Conservation (phyloP, 1,140 invertebrate genomes). For the Notospermus geniculatus region DNA sequence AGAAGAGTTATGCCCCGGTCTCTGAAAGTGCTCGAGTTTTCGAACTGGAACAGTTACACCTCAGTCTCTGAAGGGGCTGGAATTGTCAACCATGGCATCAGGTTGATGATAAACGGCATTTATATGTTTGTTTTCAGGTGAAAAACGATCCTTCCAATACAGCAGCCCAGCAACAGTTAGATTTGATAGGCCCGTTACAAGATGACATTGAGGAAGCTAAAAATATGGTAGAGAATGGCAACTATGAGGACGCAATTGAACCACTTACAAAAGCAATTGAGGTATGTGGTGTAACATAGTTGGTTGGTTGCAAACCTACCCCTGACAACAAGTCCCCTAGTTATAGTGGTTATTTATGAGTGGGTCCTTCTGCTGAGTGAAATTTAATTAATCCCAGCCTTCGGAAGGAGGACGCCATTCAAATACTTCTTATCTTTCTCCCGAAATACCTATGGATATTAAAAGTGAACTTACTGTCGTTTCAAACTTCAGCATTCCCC, state of each 20-base stretch:
- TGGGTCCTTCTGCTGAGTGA: too few species aligned
- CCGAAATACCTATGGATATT: background rate
- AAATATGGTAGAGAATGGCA: slow-evolving; percentile 65
- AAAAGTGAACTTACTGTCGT: background rate
- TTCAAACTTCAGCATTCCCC: slow-evolving; percentile 69
- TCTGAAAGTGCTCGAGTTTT: too few species aligned
- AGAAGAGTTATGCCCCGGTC: too few species aligned
- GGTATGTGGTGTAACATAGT: slow-evolving; percentile 51
- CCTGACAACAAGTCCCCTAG: too few species aligned
- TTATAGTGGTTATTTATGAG: too few species aligned
- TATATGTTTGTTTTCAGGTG: slow-evolving; percentile 59
- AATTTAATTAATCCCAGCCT: too few species aligned
- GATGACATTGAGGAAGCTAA: slow-evolving; percentile 69
- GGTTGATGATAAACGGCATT: too few species aligned
- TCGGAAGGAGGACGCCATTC: background rate
- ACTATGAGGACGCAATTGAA: slow-evolving; percentile 70
- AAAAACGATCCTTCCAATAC: slow-evolving; percentile 72
- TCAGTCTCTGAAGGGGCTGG: too few species aligned
- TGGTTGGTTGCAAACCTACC: too few species aligned
- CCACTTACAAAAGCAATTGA: slow-evolving; percentile 76
- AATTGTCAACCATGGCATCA: too few species aligned
- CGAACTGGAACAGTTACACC: too few species aligned
- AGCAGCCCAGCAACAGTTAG: slow-evolving; percentile 69
- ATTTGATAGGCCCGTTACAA: slow-evolving; percentile 65
- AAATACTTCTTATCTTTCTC: background rate